These are phyloP conservation scores for Puma concolor DNA, from an alignment of 2,113 vertebrate genomes.

Conservation along the genomic window DNA sequence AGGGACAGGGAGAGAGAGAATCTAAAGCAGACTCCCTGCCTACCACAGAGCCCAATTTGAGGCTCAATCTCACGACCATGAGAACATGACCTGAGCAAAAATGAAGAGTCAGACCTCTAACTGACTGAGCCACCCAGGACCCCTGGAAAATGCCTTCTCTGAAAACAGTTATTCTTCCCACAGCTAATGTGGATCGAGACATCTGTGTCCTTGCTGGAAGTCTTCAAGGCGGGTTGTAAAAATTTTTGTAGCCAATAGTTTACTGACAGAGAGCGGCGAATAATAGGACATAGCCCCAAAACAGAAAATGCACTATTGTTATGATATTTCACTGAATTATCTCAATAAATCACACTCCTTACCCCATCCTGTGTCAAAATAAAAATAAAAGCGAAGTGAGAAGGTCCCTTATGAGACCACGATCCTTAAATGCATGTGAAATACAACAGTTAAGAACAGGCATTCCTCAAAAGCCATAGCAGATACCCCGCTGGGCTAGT, in stretches of 20 bases:
- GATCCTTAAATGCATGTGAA: slow-evolving; percentile 14
- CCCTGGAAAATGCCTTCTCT: neutral
- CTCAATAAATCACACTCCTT: neutral
- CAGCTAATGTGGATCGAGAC: neutral
- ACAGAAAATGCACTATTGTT: neutral
- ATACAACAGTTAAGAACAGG: neutral
- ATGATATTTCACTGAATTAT: neutral
- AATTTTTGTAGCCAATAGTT: slow-evolving; percentile 30
- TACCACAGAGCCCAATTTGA: no score
- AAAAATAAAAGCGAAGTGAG: slow-evolving; percentile 31
- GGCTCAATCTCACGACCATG: no score
- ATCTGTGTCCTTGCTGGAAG: slow-evolving; percentile 1
- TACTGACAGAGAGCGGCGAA: slow-evolving; percentile 1
- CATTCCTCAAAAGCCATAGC: neutral
- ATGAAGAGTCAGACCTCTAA: no score
- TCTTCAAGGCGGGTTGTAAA: neutral
- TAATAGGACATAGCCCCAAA: neutral
- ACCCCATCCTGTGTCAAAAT: neutral
- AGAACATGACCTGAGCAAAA: no score
- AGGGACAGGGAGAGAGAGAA: no score
- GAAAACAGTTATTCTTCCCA: neutral
- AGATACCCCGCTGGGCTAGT: neutral
- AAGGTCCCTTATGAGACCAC: neutral
- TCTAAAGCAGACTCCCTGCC: no score
- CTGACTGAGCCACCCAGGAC: no score